phyloP scores from a whole-genome alignment of 2,888 invertebrate species.

The Leucoma salicis region DNA sequence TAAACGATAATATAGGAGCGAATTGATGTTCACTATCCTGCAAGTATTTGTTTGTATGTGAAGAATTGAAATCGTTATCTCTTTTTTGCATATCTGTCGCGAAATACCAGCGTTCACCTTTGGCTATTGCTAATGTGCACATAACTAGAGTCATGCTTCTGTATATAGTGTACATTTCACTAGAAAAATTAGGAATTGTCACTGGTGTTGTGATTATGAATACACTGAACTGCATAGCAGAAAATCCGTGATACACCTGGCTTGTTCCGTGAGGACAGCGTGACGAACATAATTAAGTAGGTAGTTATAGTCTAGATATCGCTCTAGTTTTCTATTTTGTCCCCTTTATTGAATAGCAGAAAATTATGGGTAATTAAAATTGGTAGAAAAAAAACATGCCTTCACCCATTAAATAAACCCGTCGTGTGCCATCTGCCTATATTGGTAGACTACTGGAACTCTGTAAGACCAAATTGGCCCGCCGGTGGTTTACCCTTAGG shows the following conservation, averaged over 20 bases:
- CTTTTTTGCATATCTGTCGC: conserved; percentile 38
- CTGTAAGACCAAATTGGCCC: no score
- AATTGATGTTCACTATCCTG: conserved; percentile 17
- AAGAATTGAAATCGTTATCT: conserved; percentile 11
- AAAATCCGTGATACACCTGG: conserved; percentile 41
- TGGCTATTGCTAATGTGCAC: conserved; percentile 25
- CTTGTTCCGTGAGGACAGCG: conserved; percentile 44
- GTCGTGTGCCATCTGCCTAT: no score
- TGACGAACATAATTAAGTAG: conserved; percentile 54
- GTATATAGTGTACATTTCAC: conserved; percentile 28
- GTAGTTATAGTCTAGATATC: conserved; percentile 63
- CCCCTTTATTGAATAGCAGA: conserved; percentile 42
- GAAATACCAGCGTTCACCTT: conserved; percentile 53
- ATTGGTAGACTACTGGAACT: no score
- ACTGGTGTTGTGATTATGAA: conserved; percentile 6
- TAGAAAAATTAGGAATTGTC: background rate
- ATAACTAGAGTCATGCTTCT: conserved; percentile 24
- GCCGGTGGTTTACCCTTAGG: no score
- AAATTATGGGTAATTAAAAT: no score
- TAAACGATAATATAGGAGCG: conserved; percentile 16
- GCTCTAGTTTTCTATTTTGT: conserved; percentile 57
- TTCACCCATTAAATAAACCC: no score
- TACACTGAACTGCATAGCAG: conserved; percentile 36
- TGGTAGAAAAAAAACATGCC: no score
- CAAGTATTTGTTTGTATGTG: conserved; percentile 4